Conservation (phyloP, 2,797 vertebrate genomes). For the Squalus acanthias region DNA sequence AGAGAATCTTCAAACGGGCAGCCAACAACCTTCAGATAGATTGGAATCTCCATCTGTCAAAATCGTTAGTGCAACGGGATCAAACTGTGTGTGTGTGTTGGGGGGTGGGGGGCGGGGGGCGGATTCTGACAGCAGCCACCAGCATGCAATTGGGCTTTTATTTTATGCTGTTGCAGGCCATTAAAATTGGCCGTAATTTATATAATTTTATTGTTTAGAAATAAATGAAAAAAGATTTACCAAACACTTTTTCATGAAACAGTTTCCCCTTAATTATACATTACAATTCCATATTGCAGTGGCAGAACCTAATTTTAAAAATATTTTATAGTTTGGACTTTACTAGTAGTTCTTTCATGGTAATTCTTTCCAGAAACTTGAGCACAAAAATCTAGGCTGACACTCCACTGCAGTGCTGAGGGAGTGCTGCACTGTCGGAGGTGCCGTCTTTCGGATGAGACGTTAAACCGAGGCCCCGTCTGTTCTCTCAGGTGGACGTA, state of each 20-base stretch:
- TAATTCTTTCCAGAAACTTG: too few species aligned
- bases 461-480: too few species aligned
- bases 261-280: neutral
- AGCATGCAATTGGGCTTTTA: neutral
- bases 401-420: too few species aligned
- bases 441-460: too few species aligned
- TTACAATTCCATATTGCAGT: neutral
- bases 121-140: neutral
- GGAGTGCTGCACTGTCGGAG: too few species aligned
- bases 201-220: neutral
- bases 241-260: neutral
- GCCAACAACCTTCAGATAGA: neutral
- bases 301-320: neutral
- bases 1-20: neutral
- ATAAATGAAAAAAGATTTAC: neutral
- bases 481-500: too few species aligned
- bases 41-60: neutral
- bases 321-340: neutral
- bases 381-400: too few species aligned
- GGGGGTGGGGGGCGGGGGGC: too few species aligned
- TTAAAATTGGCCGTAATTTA: neutral
- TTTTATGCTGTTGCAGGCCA: neutral
- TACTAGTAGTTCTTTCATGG: neutral
- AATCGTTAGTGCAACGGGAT: neutral
- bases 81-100: too few species aligned